Evolutionary conservation across 2,888 invertebrate species (phyloP), one percentile per base, ranked within the genome.

Genomic region (Pimpla rufipes): DNA sequence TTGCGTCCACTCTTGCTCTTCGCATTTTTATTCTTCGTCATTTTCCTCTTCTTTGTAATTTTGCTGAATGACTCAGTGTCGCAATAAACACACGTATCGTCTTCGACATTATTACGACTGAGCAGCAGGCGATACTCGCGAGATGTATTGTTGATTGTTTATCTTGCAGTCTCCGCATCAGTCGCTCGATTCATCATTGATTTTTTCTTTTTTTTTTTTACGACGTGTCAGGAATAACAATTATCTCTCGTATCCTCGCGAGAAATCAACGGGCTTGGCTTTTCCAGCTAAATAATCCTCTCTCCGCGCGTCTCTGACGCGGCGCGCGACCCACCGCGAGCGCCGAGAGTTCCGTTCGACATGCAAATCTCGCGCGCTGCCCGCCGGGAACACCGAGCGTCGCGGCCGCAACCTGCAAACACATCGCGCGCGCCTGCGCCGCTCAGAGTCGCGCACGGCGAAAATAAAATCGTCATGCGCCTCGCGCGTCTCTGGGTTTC

Each of bases 191-290:
- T 47, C 23, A 52, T 79, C 42, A 45, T 75, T 75, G 67, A 29
- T 52, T 70, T 52, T 52, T 37, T 29, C 23, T 79, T 52, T 67
- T 50, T 23, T 55, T 57, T 71, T 57, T 45, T 35, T 35, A 18
- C 23, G 13, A 11, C 2, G 7, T 13, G 47, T 40, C 62, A 59
- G 11, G 74, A 62, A 74, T 74, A 50, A 62, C 50, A 64, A 62
- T 45, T 59, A 74, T 42, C 13, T 42, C 7, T 7, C 23, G 35
- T n/a, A 64, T 64, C 35, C n/a, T 47, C 52, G 42, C 79, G 55
- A 71, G 64, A 79, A 79, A 66, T 64, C 40, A 11, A 66, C 57
- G 11, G 73, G 57, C 73, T 79, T 73, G 79, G 79, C 47, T 73
- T 73, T 79, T 74, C 66, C 79, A 57, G 40, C 40, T 59, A 42